These are phyloP conservation scores for Littorina saxatilis DNA, from an alignment of 1,140 invertebrate species.

Conservation along the genomic window DNA sequence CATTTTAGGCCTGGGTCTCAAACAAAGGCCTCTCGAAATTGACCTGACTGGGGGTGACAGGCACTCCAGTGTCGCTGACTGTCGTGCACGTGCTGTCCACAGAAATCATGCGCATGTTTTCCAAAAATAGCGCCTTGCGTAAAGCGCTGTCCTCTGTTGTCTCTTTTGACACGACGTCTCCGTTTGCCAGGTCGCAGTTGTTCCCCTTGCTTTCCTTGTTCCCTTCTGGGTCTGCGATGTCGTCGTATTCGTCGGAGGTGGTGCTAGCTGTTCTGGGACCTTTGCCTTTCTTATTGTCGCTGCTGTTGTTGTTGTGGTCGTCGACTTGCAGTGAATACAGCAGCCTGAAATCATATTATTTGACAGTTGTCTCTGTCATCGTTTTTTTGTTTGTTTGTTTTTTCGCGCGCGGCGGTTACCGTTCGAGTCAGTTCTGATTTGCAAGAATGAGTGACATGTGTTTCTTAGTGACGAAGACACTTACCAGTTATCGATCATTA, in stretches of 20 bases:
- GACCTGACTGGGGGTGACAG: not conserved
- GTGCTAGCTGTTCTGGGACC: not conserved
- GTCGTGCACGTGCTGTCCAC: conserved; percentile 11
- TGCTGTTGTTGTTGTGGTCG: not conserved
- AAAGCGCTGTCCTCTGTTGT: not conserved
- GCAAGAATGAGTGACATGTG: too few species aligned
- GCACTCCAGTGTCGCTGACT: not conserved
- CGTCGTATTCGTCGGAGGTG: not conserved
- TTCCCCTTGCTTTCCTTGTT: not conserved
- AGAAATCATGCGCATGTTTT: conserved; percentile 23
- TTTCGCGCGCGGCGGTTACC: not conserved
- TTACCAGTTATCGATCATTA: too few species aligned
- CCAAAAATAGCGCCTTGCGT: not conserved
- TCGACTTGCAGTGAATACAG: not conserved
- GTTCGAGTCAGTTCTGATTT: too few species aligned
- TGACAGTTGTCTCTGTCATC: not conserved
- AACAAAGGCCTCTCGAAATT: not conserved
- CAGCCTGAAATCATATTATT: not conserved
- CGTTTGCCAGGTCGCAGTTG: not conserved
- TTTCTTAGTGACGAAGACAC: too few species aligned
- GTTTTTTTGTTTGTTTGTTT: too few species aligned
- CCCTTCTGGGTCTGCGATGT: not conserved
- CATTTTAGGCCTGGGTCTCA: not conserved
- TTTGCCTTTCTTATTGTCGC: too few species aligned
- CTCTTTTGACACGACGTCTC: not conserved